A percentile compares a stretch with the other conserved stretches of the same genome.
These are phyloP conservation scores for Dreissena rostriformis DNA, from an alignment of 1,140 invertebrate genomes.

Conservation along the genomic window DNA sequence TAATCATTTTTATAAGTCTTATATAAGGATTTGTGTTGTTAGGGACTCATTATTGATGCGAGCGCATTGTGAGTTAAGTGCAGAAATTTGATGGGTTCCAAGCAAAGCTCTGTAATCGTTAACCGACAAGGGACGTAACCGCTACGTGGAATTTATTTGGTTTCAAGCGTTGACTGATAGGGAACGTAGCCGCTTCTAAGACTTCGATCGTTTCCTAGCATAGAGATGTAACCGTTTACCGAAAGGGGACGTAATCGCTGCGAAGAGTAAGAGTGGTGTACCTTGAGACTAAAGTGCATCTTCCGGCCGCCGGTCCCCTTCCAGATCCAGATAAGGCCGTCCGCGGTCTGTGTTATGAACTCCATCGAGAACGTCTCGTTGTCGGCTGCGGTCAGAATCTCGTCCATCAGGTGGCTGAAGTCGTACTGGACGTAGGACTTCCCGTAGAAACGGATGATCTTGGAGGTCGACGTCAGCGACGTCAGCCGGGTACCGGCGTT, in stretches of 20 bases:
- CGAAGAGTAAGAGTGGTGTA: neutral
- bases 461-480: conserved; percentile 1
- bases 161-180: no score
- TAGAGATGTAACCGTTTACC: no score
- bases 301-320: conserved; percentile 17
- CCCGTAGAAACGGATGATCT: conserved; percentile 49
- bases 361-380: conserved; percentile 33
- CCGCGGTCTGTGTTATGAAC: conserved; percentile 34
- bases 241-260: neutral
- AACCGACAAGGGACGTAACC: no score
- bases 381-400: conserved; percentile 9
- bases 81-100: no score
- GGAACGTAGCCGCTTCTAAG: no score
- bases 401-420: conserved; percentile 11
- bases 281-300: conserved; percentile 36
- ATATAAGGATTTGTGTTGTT: no score
- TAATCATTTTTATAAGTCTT: no score
- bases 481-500: conserved; percentile 19
- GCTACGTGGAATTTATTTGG: no score
- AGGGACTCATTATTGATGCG: no score
- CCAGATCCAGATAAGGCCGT: conserved; percentile 45
- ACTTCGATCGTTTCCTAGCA: no score
- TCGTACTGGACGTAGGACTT: conserved; percentile 40
- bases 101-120: no score
- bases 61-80: no score